Evolutionary conservation across 2,113 vertebrate genomes (phyloP).

Genomic region (Colossoma macropomum): DNA sequence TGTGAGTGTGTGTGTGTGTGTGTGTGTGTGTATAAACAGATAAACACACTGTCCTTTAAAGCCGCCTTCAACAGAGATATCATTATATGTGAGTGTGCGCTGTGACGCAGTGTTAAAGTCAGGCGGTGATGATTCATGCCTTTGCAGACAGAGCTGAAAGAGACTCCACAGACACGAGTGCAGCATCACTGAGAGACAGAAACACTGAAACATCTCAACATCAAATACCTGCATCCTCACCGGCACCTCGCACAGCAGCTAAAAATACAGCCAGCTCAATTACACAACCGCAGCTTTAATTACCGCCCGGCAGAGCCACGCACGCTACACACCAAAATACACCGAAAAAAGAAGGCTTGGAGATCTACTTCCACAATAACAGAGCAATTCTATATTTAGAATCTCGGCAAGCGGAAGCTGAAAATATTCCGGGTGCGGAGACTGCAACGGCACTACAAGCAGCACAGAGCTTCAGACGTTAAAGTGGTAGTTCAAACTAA

Average conservation of each 20-base stretch:
- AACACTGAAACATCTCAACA: background rate
- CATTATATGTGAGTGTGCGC: background rate
- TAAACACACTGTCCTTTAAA: background rate
- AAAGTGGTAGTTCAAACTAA: background rate
- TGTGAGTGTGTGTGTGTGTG: background rate
- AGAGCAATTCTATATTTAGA: background rate
- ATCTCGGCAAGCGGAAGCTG: background rate
- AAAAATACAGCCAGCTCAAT: background rate
- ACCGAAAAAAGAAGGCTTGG: background rate
- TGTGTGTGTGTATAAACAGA: background rate
- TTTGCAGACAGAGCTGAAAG: constrained; percentile 10
- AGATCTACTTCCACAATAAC: background rate
- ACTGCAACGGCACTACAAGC: background rate
- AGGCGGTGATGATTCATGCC: constrained; percentile 15
- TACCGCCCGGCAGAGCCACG: background rate
- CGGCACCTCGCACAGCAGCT: background rate
- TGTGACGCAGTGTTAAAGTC: constrained; percentile 9
- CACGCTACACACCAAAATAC: background rate
- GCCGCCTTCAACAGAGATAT: background rate
- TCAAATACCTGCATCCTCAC: background rate
- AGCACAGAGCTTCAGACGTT: background rate
- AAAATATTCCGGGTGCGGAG: background rate
- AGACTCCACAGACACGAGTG: background rate
- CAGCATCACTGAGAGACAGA: background rate
- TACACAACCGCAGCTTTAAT: background rate